phyloP scores from a whole-genome alignment of 2,113 vertebrate genomes.

The Pseudorectes ferrugineus region DNA sequence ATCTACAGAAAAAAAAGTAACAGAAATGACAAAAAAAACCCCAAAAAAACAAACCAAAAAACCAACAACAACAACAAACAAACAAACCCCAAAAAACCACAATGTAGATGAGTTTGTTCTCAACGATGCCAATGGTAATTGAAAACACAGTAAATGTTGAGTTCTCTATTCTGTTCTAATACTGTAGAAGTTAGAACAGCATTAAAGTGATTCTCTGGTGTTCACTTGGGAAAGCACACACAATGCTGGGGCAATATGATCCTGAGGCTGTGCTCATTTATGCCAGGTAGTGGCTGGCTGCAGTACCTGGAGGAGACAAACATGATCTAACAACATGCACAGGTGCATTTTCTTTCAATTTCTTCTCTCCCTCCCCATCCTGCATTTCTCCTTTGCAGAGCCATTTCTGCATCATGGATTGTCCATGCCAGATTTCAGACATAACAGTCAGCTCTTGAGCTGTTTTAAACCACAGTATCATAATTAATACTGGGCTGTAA shows the following conservation, averaged over 20 bases:
- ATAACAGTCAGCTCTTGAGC: background rate
- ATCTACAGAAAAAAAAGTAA: background rate
- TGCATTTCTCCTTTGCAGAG: background rate
- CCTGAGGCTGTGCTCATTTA: background rate
- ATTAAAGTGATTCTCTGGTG: background rate
- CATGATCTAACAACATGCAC: background rate
- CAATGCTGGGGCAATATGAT: background rate
- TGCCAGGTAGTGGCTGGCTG: background rate
- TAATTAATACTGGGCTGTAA: background rate
- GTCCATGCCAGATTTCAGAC: background rate
- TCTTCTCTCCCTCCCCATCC: background rate
- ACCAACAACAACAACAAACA: no score
- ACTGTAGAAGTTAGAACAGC: background rate
- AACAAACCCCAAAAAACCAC: background rate
- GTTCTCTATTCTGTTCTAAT: background rate
- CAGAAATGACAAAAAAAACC: background rate
- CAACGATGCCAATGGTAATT: background rate
- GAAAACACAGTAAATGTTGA: background rate
- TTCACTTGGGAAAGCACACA: background rate
- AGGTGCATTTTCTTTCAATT: background rate
- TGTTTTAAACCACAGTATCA: background rate
- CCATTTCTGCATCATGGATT: background rate
- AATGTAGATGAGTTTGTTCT: background rate
- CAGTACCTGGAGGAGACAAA: background rate
- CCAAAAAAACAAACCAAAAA: no score